Evolutionary conservation across 1,140 invertebrate genomes (phyloP), one percentile per base, ranked within the genome.

Genomic region (Drosophila sp.): DNA sequence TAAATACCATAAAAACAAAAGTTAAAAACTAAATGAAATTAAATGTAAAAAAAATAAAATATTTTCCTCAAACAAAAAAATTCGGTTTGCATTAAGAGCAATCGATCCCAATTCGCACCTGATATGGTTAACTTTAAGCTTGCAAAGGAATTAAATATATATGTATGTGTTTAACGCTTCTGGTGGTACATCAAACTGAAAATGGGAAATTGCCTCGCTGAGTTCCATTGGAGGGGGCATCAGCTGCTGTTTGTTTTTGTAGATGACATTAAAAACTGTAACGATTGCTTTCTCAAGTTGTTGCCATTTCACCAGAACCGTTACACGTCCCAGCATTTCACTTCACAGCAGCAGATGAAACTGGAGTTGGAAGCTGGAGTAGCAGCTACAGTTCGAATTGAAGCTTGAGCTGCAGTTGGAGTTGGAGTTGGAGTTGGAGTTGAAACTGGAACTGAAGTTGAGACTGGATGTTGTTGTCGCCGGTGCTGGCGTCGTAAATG

Each of bases 211-310:
- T 59, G 41, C 50, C 48, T 32, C 34, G 43, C 27, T 38, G 11
- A 58, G 32, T 58, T 50, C 7, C 6, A 18, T 62, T 62, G 25
- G 25, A 8, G 25, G 25, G 7, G 46, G 46, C 5, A 50, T 89
- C 77, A 89, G 80, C 82, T 90, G 83, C 59, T 72, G 57, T 89
- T 90, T 80, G 71, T 57, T 76, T 87, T 78, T 73, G 76, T 71
- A 76, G 67, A 81, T 78, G 78, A 69, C 77, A 90, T 90, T 90
- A 90, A 84, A 87, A 90, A 79, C 61, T 67, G 72, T 90, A 89
- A 90, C 82, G 89, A 90, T 90, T 90, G 80, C 87, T 87, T 90
- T 78, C 59, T 90, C 74, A 80, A 87, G 82, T 87, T 83, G 79
- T 75, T 74, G 80, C 72, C 83, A 72, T 78, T 86, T 86, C 73